phyloP scores from a whole-genome alignment of 1,140 invertebrate genomes.

The Trichonephila clavipes region DNA sequence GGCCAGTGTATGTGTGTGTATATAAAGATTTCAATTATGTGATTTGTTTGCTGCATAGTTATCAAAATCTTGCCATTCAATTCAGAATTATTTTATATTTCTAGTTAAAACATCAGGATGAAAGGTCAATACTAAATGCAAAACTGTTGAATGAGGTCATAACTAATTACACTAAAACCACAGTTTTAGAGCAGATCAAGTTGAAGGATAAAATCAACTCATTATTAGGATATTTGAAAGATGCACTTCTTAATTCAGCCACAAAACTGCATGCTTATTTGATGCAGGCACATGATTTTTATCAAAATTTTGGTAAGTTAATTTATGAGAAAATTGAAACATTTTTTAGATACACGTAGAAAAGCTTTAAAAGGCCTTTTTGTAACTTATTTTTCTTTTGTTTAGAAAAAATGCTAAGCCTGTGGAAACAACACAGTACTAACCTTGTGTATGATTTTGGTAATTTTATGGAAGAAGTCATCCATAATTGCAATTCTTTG shows the following conservation, averaged over 20 bases:
- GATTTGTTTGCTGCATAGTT: too few species aligned
- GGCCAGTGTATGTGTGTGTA: too few species aligned
- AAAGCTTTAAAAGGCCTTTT: too few species aligned
- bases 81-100: not conserved
- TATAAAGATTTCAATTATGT: too few species aligned
- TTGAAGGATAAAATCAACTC: not conserved
- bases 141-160: not conserved
- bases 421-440: not conserved
- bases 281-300: not conserved
- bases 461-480: not conserved
- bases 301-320: not conserved
- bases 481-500: not conserved
- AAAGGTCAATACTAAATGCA: not conserved
- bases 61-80: too few species aligned
- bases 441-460: not conserved
- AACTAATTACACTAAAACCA: not conserved
- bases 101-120: not conserved
- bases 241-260: not conserved
- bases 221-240: not conserved
- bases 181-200: not conserved
- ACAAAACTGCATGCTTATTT: not conserved
- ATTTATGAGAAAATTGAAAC: too few species aligned
- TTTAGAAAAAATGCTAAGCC: not conserved
- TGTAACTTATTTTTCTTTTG: not conserved
- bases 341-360: too few species aligned